Base-by-base conservation (phyloP, 2,113 vertebrate genomes). In the Climacteris rufus region DNA sequence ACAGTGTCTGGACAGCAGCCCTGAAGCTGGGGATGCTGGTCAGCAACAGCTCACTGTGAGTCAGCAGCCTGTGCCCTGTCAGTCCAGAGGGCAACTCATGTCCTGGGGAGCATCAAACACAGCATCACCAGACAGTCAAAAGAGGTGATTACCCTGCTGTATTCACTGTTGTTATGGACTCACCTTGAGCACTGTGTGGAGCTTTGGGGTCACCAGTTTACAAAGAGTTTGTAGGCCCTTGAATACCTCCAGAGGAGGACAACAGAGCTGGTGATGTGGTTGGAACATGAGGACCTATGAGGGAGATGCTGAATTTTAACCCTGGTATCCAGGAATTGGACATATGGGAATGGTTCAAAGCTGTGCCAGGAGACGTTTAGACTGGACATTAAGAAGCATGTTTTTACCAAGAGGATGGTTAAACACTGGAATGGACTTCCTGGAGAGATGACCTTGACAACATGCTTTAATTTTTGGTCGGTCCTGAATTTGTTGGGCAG, bases 381-480 rank as follows among this genome's bases (percentile, higher is more conserved):
- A 60, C 21, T 65, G 18, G 24, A 64, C 8, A 25, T 54, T 22
- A 65, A 44, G 35, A 75, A 49, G 3, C 2, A 49, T 11, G 24
- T 80, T 11, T 60, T 53, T n/a, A n/a, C 8, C 0, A 8, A 27
- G 10, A 35, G 3, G 1, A 3, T 61, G 23, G 4, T 40, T 25
- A 27, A 37, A 45, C 14, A 21, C 13, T 16, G 18, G 8, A 59
- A 59, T 9, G 33, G 15, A 5, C 10, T 72, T 72, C n/a, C 53
- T 52, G 4, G 39, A 49, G 27, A 57, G 33, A 20, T 45, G 16
- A 23, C 25, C 10, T 17, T 65, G 52, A 33, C 4, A 64, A 17
- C 6, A 27, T 31, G 6, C 15, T 64, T 64, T 35, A 50, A 28
- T 10, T 63, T 78, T 92, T 53, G 5, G 4, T 44, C 16, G 53